These are phyloP conservation scores for Idaea dimidiata DNA, from an alignment of 2,888 invertebrate species.

Conservation along the genomic window DNA sequence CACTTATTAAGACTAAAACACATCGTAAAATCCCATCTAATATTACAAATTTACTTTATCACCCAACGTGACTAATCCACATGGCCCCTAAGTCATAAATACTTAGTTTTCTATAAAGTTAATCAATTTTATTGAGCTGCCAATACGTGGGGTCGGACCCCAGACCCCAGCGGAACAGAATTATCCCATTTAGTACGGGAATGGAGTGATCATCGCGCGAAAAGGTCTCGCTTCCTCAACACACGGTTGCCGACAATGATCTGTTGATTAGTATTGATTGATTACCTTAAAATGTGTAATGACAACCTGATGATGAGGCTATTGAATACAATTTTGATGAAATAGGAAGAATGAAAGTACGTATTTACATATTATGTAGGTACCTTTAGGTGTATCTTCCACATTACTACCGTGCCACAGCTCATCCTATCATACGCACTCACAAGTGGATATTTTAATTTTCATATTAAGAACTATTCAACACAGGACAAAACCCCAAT, in stretches of 20 bases:
- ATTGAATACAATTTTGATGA: no score
- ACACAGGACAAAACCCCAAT: no score
- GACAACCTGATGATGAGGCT: no score
- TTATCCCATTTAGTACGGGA: constrained; percentile 72
- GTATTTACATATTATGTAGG: no score
- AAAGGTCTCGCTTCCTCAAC: constrained; percentile 62
- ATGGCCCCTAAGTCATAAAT: constrained; percentile 14
- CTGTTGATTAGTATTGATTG: constrained; percentile 21
- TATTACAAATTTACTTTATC: background rate
- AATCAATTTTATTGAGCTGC: constrained; percentile 56
- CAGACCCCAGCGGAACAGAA: constrained; percentile 66
- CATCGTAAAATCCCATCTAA: background rate
- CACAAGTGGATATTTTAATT: no score
- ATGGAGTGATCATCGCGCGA: constrained; percentile 71
- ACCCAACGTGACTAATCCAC: background rate
- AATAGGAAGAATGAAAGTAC: no score
- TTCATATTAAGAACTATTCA: no score
- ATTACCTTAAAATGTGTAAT: background rate
- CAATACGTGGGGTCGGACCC: constrained; percentile 60
- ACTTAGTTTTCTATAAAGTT: constrained; percentile 37
- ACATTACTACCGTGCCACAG: no score
- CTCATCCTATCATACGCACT: no score
- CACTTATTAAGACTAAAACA: no score
- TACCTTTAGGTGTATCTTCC: no score
- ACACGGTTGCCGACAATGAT: constrained; percentile 47